phyloP scores from a whole-genome alignment of 1,140 invertebrate species.

The Olivierus martensii region DNA sequence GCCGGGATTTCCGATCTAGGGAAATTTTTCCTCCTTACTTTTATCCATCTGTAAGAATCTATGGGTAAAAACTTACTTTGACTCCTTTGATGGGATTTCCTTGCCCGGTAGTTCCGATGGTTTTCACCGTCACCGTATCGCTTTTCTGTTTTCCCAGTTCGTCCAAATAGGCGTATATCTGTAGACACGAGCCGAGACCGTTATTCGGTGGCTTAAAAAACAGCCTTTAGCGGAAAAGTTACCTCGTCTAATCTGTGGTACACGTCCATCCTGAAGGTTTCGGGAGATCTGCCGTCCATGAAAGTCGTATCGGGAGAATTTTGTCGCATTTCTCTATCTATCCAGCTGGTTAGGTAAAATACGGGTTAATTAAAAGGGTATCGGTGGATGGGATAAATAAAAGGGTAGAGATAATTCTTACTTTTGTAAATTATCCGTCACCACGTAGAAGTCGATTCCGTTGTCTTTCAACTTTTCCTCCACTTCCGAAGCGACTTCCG shows the following conservation, averaged over 20 bases:
- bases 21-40: background rate
- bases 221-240: too few species aligned
- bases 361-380: too few species aligned
- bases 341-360: too few species aligned
- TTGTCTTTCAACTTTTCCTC: conserved; percentile 5
- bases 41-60: background rate
- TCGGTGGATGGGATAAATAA: background rate
- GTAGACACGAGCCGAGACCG: too few species aligned
- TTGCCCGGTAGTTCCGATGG: conserved; percentile 43
- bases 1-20: conserved; percentile 6
- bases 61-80: conserved; percentile 27
- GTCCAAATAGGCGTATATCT: conserved; percentile 35
- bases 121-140: conserved; percentile 31
- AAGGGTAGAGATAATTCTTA: background rate
- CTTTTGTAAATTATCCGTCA: conserved; percentile 11
- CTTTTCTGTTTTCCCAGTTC: conserved; percentile 31
- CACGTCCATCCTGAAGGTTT: conserved; percentile 6
- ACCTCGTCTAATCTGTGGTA: conserved; percentile 13
- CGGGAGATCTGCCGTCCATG: background rate
- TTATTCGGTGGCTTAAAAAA: too few species aligned
- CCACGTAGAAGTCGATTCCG: conserved; percentile 12
- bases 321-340: conserved; percentile 6
- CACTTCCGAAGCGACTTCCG: background rate
- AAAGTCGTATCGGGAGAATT: conserved; percentile 5
- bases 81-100: conserved; percentile 41